A percentile compares a stretch with the other conserved stretches of the same genome.
Evolutionary conservation across 2,113 vertebrate species (phyloP).

Genomic region (Gasterosteus nipponicus): DNA sequence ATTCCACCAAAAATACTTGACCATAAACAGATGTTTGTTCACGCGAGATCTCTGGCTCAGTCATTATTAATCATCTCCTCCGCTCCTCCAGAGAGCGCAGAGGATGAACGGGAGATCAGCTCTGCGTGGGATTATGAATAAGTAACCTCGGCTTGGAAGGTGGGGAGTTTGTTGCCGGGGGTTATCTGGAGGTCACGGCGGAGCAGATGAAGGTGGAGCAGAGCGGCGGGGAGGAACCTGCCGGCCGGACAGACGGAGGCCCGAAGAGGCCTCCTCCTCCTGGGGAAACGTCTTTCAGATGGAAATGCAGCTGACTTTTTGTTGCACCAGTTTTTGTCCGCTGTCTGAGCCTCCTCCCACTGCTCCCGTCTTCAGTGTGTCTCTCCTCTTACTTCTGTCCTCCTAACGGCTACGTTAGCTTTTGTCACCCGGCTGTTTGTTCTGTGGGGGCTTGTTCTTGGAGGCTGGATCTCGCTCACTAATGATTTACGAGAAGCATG

Average conservation of each 20-base stretch:
- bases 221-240: slow-evolving; percentile 20
- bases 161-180: slow-evolving; percentile 42
- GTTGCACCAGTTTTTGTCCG: slow-evolving; percentile 61
- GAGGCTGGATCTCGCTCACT: neutral
- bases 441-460: slow-evolving; percentile 2
- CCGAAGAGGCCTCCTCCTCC: slow-evolving; percentile 15
- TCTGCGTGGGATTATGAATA: slow-evolving; percentile 44
- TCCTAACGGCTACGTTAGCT: slow-evolving; percentile 20
- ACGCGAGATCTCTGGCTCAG: neutral
- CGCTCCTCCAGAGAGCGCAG: slow-evolving; percentile 1
- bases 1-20: neutral
- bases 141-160: slow-evolving; percentile 42
- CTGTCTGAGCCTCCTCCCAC: slow-evolving; percentile 36
- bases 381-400: slow-evolving; percentile 33
- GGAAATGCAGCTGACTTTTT: slow-evolving; percentile 66
- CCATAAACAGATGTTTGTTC: slow-evolving; percentile 5
- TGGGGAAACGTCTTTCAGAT: slow-evolving; percentile 65
- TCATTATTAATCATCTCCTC: slow-evolving; percentile 20
- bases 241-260: slow-evolving; percentile 15
- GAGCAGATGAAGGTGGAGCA: slow-evolving; percentile 29
- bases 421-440: slow-evolving; percentile 18
- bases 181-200: slow-evolving; percentile 52
- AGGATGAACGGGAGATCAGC: slow-evolving; percentile 21
- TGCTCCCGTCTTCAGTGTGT: slow-evolving; percentile 13
- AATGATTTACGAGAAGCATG: slow-evolving; percentile 6